These are phyloP conservation scores for Menidia beryllina DNA, from an alignment of 2,113 vertebrate species.

Conservation along the genomic window DNA sequence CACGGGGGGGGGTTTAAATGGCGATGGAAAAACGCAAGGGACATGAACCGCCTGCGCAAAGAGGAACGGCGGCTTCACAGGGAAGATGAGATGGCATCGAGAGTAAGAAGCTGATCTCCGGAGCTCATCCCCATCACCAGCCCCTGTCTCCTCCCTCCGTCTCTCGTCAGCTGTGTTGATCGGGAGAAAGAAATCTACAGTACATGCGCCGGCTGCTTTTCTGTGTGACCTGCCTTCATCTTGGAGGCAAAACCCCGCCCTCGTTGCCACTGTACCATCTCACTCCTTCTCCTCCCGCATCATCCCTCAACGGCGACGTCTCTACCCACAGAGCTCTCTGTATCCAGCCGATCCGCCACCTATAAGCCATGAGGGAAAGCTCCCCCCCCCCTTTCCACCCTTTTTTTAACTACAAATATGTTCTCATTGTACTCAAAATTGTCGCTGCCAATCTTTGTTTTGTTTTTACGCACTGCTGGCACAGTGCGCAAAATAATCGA, in stretches of 20 bases:
- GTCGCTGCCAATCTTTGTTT: background rate
- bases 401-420: no score
- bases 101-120: slow-evolving; percentile 43
- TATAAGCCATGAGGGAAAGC: no score
- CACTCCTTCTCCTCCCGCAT: slow-evolving; percentile 21
- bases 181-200: slow-evolving; percentile 27
- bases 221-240: slow-evolving; percentile 66
- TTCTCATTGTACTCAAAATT: no score
- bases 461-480: slow-evolving; percentile 50
- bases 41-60: slow-evolving; percentile 34
- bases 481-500: slow-evolving; percentile 9
- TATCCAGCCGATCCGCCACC: slow-evolving; percentile 27
- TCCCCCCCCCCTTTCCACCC: no score
- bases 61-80: slow-evolving; percentile 33
- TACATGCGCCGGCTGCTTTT: slow-evolving; percentile 65
- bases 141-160: slow-evolving; percentile 30
- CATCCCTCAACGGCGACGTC: slow-evolving; percentile 66
- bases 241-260: slow-evolving; percentile 78
- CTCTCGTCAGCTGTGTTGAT: slow-evolving; percentile 4
- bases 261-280: slow-evolving; percentile 42
- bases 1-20: background rate
- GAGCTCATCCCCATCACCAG: slow-evolving; percentile 38
- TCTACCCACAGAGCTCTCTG: slow-evolving; percentile 69
- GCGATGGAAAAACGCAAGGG: background rate
- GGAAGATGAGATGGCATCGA: slow-evolving; percentile 44